Conservation (phyloP, 23 tunicate species). For the Corella eumyota region DNA sequence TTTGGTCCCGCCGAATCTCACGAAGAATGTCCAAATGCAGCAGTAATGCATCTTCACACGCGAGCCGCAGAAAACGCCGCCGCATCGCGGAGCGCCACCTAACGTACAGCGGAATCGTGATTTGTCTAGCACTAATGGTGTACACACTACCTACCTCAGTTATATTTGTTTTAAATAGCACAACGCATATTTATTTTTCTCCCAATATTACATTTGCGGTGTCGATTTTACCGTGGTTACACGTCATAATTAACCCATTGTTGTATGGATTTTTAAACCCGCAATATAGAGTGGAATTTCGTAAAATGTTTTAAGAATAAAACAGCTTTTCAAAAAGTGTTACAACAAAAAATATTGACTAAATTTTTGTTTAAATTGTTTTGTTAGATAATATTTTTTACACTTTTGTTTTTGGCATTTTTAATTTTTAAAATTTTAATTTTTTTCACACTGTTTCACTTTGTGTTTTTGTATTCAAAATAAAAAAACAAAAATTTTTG, state of each 20-base stretch:
- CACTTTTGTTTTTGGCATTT: too few species aligned
- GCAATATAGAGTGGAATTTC: conserved; percentile 42
- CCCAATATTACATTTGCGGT: conserved; percentile 22
- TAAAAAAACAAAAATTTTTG: too few species aligned
- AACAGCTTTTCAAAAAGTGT: too few species aligned
- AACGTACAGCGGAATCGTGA: conserved; percentile 67
- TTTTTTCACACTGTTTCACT: too few species aligned
- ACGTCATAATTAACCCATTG: conserved; percentile 49
- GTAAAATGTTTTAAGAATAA: conserved; percentile 17
- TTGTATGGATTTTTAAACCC: conserved; percentile 74
- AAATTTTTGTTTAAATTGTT: neutral
- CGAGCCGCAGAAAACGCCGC: conserved; percentile 20
- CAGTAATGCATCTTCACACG: conserved; percentile 11
- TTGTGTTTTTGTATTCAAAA: too few species aligned
- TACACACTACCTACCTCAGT: conserved; percentile 41
- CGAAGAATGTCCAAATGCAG: conserved; percentile 15
- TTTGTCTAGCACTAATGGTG: conserved; percentile 61
- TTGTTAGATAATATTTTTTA: neutral
- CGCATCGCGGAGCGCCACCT: conserved; percentile 68
- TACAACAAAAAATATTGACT: too few species aligned
- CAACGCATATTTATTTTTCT: conserved; percentile 5
- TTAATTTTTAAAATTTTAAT: too few species aligned
- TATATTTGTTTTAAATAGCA: conserved; percentile 14
- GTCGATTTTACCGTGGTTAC: conserved; percentile 58
- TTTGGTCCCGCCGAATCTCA: conserved; percentile 24